Evolutionary conservation across 2,797 vertebrate genomes (phyloP).

Genomic region (Poecile montanus): DNA sequence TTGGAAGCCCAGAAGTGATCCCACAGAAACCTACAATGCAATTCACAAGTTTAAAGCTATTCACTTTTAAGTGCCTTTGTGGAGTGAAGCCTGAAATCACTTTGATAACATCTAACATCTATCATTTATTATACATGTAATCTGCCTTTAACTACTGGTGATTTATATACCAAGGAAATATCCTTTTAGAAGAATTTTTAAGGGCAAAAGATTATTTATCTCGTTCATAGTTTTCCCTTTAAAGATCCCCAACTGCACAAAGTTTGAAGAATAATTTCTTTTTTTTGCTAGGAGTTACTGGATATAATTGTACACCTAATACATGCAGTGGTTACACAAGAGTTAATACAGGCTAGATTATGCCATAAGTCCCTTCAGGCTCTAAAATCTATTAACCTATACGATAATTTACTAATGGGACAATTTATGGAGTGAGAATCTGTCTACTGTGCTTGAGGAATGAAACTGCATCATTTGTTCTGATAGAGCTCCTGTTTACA

Average conservation of each 20-base stretch:
- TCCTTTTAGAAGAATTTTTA: not conserved
- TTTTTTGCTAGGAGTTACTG: not conserved
- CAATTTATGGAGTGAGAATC: not conserved
- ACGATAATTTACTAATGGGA: constrained; percentile 10
- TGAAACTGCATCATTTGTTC: not conserved
- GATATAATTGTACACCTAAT: not conserved
- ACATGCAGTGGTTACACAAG: not conserved
- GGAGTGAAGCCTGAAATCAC: constrained; percentile 22
- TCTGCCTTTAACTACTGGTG: not conserved
- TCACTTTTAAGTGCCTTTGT: constrained; percentile 5
- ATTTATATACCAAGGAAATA: not conserved
- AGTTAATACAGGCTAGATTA: not conserved
- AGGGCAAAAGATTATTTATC: not conserved
- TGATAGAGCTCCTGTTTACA: constrained; percentile 1
- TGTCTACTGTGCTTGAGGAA: not conserved
- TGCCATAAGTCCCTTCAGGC: not conserved
- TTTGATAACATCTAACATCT: not conserved
- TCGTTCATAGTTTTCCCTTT: not conserved
- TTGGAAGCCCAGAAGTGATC: not conserved
- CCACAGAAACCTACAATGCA: not conserved
- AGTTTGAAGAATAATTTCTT: not conserved
- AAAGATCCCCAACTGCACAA: not conserved
- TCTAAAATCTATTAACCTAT: constrained; percentile 31
- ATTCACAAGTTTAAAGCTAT: not conserved
- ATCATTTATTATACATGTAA: not conserved